These are phyloP conservation scores for Platyrinchus mystaceus DNA, from an alignment of 2,797 vertebrate species.

Conservation along the genomic window DNA sequence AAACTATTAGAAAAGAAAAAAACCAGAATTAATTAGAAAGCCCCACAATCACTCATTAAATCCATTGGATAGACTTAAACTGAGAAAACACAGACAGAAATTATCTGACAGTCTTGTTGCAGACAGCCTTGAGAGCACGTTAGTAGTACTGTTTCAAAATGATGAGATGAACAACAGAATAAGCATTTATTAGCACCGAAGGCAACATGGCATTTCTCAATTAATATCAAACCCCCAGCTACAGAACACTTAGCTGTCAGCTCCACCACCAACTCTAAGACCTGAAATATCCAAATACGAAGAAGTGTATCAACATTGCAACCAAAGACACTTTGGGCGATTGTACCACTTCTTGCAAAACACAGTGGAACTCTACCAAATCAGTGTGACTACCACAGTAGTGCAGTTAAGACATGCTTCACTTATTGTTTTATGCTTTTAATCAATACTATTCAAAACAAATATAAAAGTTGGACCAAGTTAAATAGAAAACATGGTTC, in stretches of 20 bases:
- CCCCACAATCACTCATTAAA: background rate
- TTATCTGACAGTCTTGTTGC: background rate
- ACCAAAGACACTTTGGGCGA: background rate
- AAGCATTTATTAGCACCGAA: background rate
- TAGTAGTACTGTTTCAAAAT: background rate
- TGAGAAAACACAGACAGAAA: background rate
- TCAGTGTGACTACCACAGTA: background rate
- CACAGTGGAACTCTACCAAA: background rate
- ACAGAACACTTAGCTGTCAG: background rate
- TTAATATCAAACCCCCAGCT: background rate
- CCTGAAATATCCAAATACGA: background rate
- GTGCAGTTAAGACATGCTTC: background rate
- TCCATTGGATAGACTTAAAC: background rate
- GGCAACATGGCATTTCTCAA: background rate
- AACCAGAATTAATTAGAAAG: background rate
- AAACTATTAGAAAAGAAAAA: background rate
- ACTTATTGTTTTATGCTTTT: background rate
- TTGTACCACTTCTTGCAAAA: background rate
- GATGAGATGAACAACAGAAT: rapidly evolving
- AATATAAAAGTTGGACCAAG: background rate
- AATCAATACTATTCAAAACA: background rate
- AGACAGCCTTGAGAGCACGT: background rate
- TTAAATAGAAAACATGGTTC: background rate
- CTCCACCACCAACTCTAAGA: background rate
- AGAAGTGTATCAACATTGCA: background rate